phyloP scores from a whole-genome alignment of 2,797 vertebrate species.

The Premnoplex brunnescens region DNA sequence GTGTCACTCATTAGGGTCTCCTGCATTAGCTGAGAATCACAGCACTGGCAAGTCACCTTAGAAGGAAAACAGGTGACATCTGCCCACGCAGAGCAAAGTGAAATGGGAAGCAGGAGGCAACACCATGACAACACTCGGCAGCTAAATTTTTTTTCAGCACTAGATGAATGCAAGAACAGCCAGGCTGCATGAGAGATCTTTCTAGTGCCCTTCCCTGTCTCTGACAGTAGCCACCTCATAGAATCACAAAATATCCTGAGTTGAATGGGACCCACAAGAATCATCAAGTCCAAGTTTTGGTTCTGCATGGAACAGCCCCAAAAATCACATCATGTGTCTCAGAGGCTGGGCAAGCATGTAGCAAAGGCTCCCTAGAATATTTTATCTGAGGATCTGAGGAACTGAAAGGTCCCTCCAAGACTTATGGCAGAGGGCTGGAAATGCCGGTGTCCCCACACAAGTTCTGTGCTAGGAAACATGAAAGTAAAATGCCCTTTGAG shows the following conservation, averaged over 20 bases:
- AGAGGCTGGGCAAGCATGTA: fast-evolving
- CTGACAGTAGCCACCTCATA: not conserved
- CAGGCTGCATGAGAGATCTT: not conserved
- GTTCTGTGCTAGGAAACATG: not conserved
- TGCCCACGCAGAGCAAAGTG: not conserved
- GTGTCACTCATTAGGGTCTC: not conserved
- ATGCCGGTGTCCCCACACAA: not conserved
- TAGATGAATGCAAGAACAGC: not conserved
- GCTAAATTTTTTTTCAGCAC: not conserved
- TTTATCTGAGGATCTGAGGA: not conserved
- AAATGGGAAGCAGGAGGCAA: not conserved
- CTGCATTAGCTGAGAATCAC: not conserved
- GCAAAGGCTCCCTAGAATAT: not conserved
- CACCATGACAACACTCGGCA: not conserved
- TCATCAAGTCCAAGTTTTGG: not conserved
- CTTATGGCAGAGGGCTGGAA: not conserved
- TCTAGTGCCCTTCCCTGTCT: not conserved
- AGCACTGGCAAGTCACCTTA: not conserved
- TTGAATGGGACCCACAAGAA: fast-evolving
- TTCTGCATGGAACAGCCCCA: not conserved
- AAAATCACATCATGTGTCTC: not conserved
- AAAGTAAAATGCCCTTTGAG: not conserved
- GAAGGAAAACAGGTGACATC: not conserved
- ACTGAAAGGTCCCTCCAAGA: not conserved
- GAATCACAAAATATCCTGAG: not conserved